Conservation (phyloP, 2,888 invertebrate species). For the Melanostoma mellinum region DNA sequence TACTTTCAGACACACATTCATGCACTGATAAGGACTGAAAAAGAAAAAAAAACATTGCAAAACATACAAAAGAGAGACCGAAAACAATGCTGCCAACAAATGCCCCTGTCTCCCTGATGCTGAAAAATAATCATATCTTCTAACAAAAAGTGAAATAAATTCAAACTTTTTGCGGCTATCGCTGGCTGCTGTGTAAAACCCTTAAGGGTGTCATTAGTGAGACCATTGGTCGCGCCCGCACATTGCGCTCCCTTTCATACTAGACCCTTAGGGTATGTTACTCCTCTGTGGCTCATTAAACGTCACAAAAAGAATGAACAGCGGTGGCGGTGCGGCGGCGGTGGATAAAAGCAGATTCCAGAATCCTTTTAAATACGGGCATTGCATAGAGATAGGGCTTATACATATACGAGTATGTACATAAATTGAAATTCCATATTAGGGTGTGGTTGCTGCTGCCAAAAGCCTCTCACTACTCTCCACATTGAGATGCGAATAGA, state of each 20-base stretch:
- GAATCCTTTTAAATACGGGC: slow-evolving; percentile 40
- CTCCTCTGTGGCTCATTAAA: slow-evolving; percentile 60
- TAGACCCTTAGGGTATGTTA: slow-evolving; percentile 23
- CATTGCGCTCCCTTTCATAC: slow-evolving; percentile 48
- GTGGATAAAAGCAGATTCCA: slow-evolving; percentile 35
- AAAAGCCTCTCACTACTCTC: slow-evolving; percentile 35
- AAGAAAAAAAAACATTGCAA: background rate
- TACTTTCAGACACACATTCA: slow-evolving; percentile 21
- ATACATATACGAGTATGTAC: background rate
- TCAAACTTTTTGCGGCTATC: slow-evolving; percentile 29
- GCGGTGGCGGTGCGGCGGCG: background rate
- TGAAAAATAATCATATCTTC: background rate
- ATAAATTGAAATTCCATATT: slow-evolving; percentile 45
- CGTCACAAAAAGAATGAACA: background rate
- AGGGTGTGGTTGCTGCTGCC: slow-evolving; percentile 65
- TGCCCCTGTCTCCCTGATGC: background rate
- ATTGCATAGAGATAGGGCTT: background rate
- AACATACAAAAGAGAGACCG: background rate
- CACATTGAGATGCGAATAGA: slow-evolving; percentile 14
- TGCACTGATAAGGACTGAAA: slow-evolving; percentile 41
- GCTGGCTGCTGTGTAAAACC: slow-evolving; percentile 7
- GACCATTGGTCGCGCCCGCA: slow-evolving; percentile 21
- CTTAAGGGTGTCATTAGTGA: slow-evolving; percentile 41
- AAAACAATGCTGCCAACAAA: slow-evolving; percentile 33
- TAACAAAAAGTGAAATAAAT: slow-evolving; percentile 29